These are phyloP conservation scores for Sebastes diaconus DNA, from an alignment of 2,797 vertebrate genomes.

Conservation along the genomic window DNA sequence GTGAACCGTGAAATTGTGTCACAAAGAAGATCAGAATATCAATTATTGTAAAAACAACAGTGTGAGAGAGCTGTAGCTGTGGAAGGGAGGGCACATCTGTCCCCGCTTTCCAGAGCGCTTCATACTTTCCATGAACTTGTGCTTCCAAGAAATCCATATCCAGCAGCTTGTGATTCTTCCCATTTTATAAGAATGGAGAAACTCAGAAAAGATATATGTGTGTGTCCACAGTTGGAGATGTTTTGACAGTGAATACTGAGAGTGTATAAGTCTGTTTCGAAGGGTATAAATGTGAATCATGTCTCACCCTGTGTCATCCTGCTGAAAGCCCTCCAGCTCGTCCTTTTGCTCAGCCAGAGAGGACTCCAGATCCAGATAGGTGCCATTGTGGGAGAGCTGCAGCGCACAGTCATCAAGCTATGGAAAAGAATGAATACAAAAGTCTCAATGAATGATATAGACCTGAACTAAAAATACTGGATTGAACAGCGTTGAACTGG, in stretches of 20 bases:
- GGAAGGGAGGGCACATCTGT: conserved; percentile 60
- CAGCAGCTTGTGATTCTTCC: conserved; percentile 65
- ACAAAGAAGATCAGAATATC: conserved; percentile 7
- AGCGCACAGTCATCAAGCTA: conserved; percentile 95
- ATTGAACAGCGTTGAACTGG: not conserved
- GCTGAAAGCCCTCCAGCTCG: conserved; percentile 95
- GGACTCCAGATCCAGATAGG: conserved; percentile 95
- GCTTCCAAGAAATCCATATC: conserved; percentile 66
- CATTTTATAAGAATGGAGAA: conserved; percentile 48
- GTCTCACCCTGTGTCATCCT: conserved; percentile 90
- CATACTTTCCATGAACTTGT: conserved; percentile 78
- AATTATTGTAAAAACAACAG: conserved; percentile 34
- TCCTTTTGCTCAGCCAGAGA: conserved; percentile 93
- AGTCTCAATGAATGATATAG: not conserved
- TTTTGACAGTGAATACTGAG: conserved; percentile 15
- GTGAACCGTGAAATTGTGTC: conserved; percentile 11
- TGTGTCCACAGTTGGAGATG: not conserved
- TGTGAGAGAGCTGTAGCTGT: conserved; percentile 24
- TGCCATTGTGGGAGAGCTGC: conserved; percentile 93
- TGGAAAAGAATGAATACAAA: not conserved
- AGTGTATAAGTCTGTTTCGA: not conserved
- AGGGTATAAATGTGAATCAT: not conserved
- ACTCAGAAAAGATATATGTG: conserved; percentile 15
- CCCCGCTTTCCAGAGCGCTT: conserved; percentile 66
- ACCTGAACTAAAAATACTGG: not conserved